A percentile compares a stretch with the other conserved stretches of the same genome.
Evolutionary conservation across 2,888 invertebrate genomes (phyloP).

Genomic region (Spisula subtruncata): DNA sequence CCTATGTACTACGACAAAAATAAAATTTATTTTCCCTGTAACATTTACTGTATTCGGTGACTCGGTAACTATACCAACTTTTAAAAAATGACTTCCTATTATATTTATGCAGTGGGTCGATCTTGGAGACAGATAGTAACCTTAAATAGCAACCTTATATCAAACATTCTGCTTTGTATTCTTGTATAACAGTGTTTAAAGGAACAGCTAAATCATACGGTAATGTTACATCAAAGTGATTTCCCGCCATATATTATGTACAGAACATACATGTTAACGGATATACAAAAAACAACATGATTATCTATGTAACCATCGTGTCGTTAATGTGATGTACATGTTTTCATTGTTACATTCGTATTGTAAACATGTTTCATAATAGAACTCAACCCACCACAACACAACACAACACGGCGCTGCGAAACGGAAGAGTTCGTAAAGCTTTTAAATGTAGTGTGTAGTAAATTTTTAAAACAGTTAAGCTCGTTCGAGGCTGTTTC

Average conservation of each 20-base stretch:
- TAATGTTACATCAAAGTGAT: not conserved
- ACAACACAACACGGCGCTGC: no score
- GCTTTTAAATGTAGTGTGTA: no score
- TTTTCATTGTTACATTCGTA: no score
- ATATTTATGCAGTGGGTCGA: not conserved
- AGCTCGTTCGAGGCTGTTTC: no score
- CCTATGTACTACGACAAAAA: no score
- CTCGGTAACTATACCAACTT: not conserved
- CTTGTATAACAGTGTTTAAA: no score
- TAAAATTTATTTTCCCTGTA: not conserved
- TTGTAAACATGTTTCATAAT: no score
- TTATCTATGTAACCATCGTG: not conserved
- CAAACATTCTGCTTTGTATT: no score
- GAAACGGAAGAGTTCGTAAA: no score
- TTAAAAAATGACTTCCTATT: not conserved
- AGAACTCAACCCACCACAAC: no score
- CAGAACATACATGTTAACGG: not conserved
- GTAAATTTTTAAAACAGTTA: no score
- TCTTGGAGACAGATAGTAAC: not conserved
- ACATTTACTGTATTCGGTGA: not conserved
- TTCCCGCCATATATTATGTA: not conserved
- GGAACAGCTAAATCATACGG: not conserved
- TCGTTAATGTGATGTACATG: not conserved
- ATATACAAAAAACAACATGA: not conserved
- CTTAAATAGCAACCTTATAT: not conserved